These are phyloP conservation scores for Boleophthalmus pectinirostris DNA, from an alignment of 2,113 vertebrate species.

Conservation along the genomic window DNA sequence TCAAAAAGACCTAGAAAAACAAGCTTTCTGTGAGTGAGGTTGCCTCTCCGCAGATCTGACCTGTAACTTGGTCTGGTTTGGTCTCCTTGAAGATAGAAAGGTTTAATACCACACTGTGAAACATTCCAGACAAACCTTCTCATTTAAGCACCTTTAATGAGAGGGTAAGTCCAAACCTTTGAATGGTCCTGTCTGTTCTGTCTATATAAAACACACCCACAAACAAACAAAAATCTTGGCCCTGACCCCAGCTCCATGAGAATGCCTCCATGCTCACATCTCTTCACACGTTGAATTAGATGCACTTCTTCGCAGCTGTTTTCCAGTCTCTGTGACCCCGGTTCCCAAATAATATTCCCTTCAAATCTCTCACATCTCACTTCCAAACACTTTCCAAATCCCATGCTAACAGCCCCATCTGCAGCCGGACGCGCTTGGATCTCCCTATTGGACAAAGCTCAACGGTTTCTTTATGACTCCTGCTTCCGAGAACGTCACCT, in stretches of 20 bases:
- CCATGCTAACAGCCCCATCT: conserved; percentile 33
- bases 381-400: conserved; percentile 51
- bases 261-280: conserved; percentile 9
- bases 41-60: too few species aligned
- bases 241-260: conserved; percentile 10
- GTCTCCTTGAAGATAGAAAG: too few species aligned
- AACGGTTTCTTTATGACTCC: conserved; percentile 28
- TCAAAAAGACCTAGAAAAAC: too few species aligned
- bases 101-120: too few species aligned
- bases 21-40: too few species aligned
- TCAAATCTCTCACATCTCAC: conserved; percentile 10
- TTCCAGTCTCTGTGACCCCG: conserved; percentile 23
- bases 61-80: too few species aligned
- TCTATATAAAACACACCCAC: background rate
- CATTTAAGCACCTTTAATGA: too few species aligned
- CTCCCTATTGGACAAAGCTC: conserved; percentile 15
- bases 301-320: conserved; percentile 52
- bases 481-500: conserved; percentile 9
- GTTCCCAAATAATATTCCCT: conserved; percentile 34
- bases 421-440: conserved; percentile 21
- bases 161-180: too few species aligned
- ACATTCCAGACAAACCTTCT: too few species aligned
- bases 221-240: background rate
- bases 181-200: too few species aligned
- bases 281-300: conserved; percentile 21